Evolutionary conservation across 2,113 vertebrate species (phyloP).

Genomic region (Cacatua alba): DNA sequence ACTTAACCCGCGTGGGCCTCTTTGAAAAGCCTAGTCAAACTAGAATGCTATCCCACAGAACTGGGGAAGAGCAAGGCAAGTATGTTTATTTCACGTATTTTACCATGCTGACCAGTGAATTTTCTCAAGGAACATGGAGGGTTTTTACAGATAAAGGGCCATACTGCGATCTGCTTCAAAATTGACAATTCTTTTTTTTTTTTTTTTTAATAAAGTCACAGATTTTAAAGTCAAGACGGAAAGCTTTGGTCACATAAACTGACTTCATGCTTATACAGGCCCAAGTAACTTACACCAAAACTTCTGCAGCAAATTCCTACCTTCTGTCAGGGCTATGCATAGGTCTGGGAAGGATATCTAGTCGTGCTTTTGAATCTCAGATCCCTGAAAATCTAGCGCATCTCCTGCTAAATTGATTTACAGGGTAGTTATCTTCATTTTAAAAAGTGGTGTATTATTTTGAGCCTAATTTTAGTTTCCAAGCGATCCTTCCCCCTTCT

Average conservation of each 20-base stretch:
- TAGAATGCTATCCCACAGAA: neutral
- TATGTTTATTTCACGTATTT: neutral
- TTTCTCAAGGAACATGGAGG: neutral
- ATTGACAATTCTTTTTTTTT: neutral
- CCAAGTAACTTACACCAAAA: neutral
- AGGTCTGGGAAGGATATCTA: neutral
- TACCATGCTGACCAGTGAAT: neutral
- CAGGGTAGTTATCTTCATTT: neutral
- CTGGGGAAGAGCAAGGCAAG: neutral
- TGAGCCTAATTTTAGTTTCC: neutral
- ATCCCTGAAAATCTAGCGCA: neutral
- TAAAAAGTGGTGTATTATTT: neutral
- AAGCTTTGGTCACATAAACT: neutral
- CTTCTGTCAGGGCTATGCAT: neutral
- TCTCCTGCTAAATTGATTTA: neutral
- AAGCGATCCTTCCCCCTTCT: neutral
- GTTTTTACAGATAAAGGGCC: neutral
- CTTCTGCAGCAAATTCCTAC: neutral
- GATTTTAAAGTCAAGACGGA: neutral
- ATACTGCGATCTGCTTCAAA: neutral
- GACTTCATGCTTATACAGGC: neutral
- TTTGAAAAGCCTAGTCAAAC: neutral
- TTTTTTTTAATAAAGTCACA: neutral
- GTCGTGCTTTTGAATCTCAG: neutral
- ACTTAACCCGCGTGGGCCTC: neutral